phyloP scores from a whole-genome alignment of 2,797 vertebrate species.

The Epinephelus malabaricus region DNA sequence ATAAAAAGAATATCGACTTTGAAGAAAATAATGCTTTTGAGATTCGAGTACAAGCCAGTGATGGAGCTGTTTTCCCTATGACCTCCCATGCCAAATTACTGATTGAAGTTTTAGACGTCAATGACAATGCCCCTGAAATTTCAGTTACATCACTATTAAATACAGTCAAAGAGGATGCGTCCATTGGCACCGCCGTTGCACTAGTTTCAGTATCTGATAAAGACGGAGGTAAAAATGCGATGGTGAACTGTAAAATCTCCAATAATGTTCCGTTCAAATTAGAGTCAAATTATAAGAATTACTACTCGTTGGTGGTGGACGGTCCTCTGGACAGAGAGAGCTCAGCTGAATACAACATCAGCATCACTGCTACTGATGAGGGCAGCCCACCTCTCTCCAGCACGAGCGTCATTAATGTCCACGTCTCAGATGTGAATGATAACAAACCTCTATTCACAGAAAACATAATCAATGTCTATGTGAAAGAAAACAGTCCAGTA shows the following conservation, averaged over 20 bases:
- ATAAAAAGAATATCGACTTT: constrained; percentile 73
- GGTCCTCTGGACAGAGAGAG: constrained; percentile 88
- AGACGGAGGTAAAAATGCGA: constrained; percentile 88
- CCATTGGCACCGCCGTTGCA: constrained; percentile 88
- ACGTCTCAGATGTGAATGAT: constrained; percentile 90
- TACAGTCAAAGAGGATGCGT: constrained; percentile 87
- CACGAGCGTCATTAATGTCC: constrained; percentile 83
- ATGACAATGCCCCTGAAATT: constrained; percentile 82
- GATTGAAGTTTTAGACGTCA: constrained; percentile 81
- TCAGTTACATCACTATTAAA: constrained; percentile 86
- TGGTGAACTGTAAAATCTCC: constrained; percentile 83
- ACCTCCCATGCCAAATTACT: constrained; percentile 78
- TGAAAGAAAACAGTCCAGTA: constrained; percentile 89
- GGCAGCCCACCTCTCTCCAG: constrained; percentile 89
- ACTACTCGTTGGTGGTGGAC: constrained; percentile 90
- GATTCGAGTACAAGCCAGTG: constrained; percentile 72
- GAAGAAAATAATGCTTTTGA: constrained; percentile 75
- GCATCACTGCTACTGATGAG: constrained; percentile 87
- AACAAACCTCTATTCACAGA: constrained; percentile 87
- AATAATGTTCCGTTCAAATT: constrained; percentile 87
- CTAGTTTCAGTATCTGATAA: constrained; percentile 90
- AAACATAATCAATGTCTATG: constrained; percentile 83
- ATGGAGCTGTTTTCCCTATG: constrained; percentile 69
- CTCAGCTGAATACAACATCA: constrained; percentile 86
- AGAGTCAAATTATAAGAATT: constrained; percentile 89